These are phyloP conservation scores for Bufo bufo DNA, from an alignment of 2,113 vertebrate genomes.

Conservation along the genomic window DNA sequence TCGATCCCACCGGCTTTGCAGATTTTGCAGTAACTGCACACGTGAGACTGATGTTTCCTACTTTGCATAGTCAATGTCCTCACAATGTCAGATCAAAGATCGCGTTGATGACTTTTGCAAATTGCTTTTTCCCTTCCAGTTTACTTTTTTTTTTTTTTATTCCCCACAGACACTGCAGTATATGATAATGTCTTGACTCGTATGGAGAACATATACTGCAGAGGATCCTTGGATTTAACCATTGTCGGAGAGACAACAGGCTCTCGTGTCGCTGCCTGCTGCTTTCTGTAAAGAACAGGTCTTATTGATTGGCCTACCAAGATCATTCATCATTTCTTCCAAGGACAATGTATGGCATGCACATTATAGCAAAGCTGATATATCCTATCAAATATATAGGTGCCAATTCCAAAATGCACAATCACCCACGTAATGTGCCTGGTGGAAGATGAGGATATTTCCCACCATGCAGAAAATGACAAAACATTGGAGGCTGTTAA, in stretches of 20 bases:
- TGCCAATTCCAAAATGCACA: not conserved
- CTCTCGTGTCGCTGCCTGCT: slow-evolving; percentile 5
- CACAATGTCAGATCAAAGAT: slow-evolving; percentile 32
- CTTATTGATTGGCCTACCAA: not conserved
- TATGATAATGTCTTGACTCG: slow-evolving; percentile 29
- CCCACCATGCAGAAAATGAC: slow-evolving; percentile 2
- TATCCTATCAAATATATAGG: not conserved
- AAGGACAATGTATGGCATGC: not conserved
- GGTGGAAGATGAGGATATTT: not conserved
- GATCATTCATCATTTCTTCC: not conserved
- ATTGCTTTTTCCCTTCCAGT: not conserved
- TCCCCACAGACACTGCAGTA: not conserved
- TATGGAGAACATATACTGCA: slow-evolving; percentile 3
- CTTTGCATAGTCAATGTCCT: not conserved
- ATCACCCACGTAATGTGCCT: slow-evolving; percentile 1
- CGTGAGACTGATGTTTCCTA: not conserved
- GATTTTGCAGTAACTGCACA: slow-evolving; percentile 5
- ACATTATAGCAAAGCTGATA: not conserved
- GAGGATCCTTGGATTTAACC: slow-evolving; percentile 20
- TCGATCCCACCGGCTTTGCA: not conserved
- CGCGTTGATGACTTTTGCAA: not conserved
- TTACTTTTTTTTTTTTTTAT: slow-evolving; percentile 8
- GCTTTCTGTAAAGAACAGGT: not conserved
- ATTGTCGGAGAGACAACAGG: slow-evolving; percentile 21
- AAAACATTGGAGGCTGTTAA: slow-evolving; percentile 24